Conservation (phyloP, 2,797 vertebrate genomes). For the Ceyx erithaca region DNA sequence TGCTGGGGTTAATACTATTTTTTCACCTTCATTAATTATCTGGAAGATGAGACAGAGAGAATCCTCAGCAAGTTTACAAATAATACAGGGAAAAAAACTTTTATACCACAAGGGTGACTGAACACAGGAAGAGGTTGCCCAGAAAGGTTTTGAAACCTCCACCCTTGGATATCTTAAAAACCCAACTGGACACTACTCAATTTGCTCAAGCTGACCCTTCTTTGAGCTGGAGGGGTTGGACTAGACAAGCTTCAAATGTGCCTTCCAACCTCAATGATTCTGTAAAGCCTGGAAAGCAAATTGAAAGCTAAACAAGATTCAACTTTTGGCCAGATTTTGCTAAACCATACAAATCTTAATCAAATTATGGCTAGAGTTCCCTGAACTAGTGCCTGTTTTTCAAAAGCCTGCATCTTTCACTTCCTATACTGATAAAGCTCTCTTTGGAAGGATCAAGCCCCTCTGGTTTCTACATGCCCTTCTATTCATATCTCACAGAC, state of each 20-base stretch:
- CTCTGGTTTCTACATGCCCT: neutral
- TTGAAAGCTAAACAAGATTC: neutral
- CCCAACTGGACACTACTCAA: neutral
- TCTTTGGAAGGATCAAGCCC: neutral
- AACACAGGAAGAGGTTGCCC: neutral
- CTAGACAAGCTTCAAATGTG: neutral
- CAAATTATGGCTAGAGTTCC: neutral
- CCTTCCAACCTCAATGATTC: neutral
- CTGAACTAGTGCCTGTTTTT: neutral
- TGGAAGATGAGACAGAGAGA: neutral
- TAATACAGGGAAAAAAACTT: neutral
- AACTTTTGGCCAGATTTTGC: neutral
- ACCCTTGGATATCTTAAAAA: neutral
- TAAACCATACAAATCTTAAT: neutral
- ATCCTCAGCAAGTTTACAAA: neutral
- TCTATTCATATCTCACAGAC: neutral
- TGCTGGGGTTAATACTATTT: neutral
- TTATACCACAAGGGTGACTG: neutral
- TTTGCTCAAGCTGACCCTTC: neutral
- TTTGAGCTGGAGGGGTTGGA: neutral
- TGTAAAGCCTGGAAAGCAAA: neutral
- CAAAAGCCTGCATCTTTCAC: neutral
- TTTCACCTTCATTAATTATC: neutral
- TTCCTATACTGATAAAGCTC: neutral
- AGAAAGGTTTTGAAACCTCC: neutral